Evolutionary conservation across 1,140 invertebrate species (phyloP).

Genomic region (Microplitis demolitor): DNA sequence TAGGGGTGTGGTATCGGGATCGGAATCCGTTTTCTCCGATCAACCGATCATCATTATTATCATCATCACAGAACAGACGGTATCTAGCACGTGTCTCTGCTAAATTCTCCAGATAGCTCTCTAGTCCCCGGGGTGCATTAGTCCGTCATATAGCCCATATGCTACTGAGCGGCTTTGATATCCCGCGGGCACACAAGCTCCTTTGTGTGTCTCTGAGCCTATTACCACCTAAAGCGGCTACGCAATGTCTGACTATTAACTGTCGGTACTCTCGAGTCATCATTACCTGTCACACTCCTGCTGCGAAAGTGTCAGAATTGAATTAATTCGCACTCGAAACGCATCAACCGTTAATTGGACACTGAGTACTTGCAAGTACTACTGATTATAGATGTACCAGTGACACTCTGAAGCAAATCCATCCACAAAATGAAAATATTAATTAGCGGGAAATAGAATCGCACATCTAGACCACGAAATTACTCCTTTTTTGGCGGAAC

Average conservation of each 20-base stretch:
- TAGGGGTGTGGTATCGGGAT: background rate
- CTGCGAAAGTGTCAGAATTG: background rate
- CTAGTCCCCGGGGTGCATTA: background rate
- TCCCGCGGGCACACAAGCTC: background rate
- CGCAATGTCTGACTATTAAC: conserved; percentile 4
- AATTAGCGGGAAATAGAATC: too few relatives aligned
- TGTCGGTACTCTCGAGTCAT: background rate
- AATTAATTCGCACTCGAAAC: too few relatives aligned
- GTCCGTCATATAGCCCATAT: background rate
- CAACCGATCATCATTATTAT: background rate
- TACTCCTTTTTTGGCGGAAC: background rate
- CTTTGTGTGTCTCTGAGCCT: background rate
- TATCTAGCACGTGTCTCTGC: background rate
- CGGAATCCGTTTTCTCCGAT: background rate
- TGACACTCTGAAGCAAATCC: too few relatives aligned
- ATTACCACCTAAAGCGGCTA: background rate
- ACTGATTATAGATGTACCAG: too few relatives aligned
- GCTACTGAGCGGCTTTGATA: background rate
- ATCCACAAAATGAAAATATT: background rate
- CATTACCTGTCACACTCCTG: background rate
- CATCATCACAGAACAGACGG: too few relatives aligned
- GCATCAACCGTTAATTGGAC: background rate
- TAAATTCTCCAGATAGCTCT: conserved; percentile 4
- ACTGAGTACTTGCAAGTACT: background rate
- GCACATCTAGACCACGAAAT: background rate